phyloP scores from a whole-genome alignment of 1,140 invertebrate species.

The Drosophila kohkoa region DNA sequence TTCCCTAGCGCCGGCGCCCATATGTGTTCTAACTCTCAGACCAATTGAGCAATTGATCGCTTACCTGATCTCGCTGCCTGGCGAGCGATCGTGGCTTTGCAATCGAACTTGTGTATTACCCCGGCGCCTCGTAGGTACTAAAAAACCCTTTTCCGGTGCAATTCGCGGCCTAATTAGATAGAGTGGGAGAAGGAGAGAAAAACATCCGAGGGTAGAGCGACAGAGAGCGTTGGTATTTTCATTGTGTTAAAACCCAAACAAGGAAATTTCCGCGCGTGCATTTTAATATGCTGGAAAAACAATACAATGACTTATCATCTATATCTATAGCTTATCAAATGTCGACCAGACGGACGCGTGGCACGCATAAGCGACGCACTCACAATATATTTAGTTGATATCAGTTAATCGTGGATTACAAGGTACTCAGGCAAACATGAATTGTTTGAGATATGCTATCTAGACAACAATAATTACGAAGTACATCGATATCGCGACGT shows the following conservation, averaged over 20 bases:
- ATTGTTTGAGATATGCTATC: neutral
- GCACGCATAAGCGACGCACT: neutral
- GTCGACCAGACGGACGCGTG: neutral
- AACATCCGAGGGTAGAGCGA: constrained; percentile 16
- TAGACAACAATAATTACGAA: neutral
- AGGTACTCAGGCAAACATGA: neutral
- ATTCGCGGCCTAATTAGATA: constrained; percentile 76
- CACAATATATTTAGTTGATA: neutral
- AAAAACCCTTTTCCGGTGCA: constrained; percentile 80
- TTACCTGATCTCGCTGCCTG: constrained; percentile 55
- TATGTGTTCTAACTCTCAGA: constrained; percentile 47
- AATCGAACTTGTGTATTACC: constrained; percentile 49
- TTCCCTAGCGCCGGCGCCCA: constrained; percentile 61
- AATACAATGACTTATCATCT: constrained; percentile 56
- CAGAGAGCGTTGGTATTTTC: constrained; percentile 71
- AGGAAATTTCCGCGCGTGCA: constrained; percentile 68
- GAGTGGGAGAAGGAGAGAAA: constrained; percentile 6
- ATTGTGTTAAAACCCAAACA: constrained; percentile 81
- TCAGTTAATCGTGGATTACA: neutral
- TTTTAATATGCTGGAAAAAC: constrained; percentile 50
- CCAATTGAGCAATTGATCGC: constrained; percentile 67
- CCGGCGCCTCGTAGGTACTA: constrained; percentile 74
- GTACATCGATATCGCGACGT: constrained; percentile 5
- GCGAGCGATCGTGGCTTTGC: constrained; percentile 4
- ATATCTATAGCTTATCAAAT: neutral